These are phyloP conservation scores for Tyrannus savana DNA, from an alignment of 2,113 vertebrate genomes.

Conservation along the genomic window DNA sequence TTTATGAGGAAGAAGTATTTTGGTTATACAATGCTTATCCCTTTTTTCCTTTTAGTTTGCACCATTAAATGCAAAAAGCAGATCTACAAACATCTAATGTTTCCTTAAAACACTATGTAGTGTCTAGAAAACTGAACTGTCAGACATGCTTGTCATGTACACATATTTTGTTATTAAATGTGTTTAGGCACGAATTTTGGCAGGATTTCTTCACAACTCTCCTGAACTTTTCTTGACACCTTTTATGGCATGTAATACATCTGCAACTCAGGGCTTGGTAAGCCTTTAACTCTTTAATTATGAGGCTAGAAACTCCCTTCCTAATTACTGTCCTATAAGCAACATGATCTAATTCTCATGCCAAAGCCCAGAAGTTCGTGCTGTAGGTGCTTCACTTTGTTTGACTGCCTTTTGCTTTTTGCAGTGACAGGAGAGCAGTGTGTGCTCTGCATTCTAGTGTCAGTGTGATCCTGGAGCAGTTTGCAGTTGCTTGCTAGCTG, in stretches of 20 bases:
- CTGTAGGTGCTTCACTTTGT: constrained; percentile 29
- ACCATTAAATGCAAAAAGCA: constrained; percentile 67
- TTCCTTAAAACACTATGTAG: constrained; percentile 70
- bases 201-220: constrained; percentile 69
- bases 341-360: constrained; percentile 24
- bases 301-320: constrained; percentile 35
- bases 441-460: neutral
- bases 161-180: constrained; percentile 78
- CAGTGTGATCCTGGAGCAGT: neutral
- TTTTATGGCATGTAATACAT: constrained; percentile 70
- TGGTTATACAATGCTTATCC: neutral
- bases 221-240: constrained; percentile 85
- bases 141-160: constrained; percentile 73
- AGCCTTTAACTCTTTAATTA: constrained; percentile 71
- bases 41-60: constrained; percentile 15
- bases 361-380: constrained; percentile 25
- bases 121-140: constrained; percentile 71
- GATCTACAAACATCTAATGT: constrained; percentile 59
- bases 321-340: constrained; percentile 50
- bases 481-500: neutral
- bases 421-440: neutral
- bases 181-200: constrained; percentile 82
- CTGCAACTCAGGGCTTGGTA: constrained; percentile 43
- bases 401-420: neutral
- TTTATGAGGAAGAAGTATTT: constrained; percentile 17